Evolutionary conservation across 1,140 invertebrate genomes (phyloP), one percentile per base, ranked within the genome.

Genomic region (Ceratosolen solmsi): DNA sequence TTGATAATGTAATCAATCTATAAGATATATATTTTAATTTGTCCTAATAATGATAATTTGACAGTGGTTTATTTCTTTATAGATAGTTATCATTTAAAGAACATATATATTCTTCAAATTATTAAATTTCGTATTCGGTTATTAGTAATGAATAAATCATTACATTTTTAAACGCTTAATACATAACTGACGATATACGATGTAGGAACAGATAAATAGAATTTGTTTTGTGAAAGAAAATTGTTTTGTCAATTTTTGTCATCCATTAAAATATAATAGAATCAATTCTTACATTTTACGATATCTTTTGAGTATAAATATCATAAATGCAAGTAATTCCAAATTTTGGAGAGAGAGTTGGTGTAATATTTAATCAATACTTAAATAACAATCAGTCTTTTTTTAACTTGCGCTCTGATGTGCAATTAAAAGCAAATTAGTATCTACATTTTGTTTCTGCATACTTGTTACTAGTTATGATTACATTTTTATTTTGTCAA

Each of bases 201-300:
- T 81, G 73, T 81, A 81, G 36, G 11, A 81, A n/a, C 0, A 15
- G 9, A 65, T 71, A 25, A 58, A 63, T 68, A 78, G 22, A 51
- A 58, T 68, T 74, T 22, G 41, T 80, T 74, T 80, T n/a, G 56
- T 71, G 58, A 36, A 82, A 56, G 13, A 60, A 49, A 72, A 71
- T 82, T 82, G 46, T 76, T 82, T 76, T 76, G 54, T 82, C 54
- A 77, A 72, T 58, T 82, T 82, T 81, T 76, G 41, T 77, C 36
- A 54, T 65, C n/a, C 54, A 79, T 72, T 71, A 27, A 20, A 36
- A 60, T 63, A 82, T 60, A 60, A 25, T 77, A 58, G 74, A 80
- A 82, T 81, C 72, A 82, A 77, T 78, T 73, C 36, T 38, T 74
- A 41, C 75, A 82, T 82, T 78, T 82, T 74, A 79, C 51, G 20